Percentiles rank a stretch among this genome's conserved stretches.
Conservation (phyloP, 2,113 vertebrate genomes). For the Clarias batrachus region DNA sequence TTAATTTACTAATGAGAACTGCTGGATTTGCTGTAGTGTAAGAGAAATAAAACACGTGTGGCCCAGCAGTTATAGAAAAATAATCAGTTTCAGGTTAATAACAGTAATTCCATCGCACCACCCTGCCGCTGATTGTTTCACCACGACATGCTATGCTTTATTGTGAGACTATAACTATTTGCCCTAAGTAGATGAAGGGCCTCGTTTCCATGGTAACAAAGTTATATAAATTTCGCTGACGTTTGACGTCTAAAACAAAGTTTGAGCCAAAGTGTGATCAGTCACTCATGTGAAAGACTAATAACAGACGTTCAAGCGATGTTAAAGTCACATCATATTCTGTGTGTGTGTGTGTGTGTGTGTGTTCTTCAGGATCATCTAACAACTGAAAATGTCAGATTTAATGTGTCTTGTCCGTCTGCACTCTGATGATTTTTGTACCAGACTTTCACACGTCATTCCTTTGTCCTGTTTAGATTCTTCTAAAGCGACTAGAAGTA, state of each 20-base stretch:
- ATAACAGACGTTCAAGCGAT: background rate
- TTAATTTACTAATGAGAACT: no score
- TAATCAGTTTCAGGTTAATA: background rate
- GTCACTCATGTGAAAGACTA: background rate
- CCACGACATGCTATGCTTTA: background rate
- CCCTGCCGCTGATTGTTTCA: background rate
- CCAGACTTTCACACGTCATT: background rate
- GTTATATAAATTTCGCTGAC: background rate
- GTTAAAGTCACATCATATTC: background rate
- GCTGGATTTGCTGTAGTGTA: background rate
- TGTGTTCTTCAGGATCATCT: background rate
- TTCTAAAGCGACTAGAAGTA: background rate
- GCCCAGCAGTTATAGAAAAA: background rate
- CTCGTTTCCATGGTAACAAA: background rate
- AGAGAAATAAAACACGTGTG: background rate
- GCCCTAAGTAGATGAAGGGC: background rate
- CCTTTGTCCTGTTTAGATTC: background rate
- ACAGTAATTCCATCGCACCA: background rate
- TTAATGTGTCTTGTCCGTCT: background rate
- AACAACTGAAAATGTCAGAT: background rate
- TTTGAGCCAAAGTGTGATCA: background rate
- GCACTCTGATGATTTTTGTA: background rate
- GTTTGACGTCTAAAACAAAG: background rate
- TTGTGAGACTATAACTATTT: background rate
- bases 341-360: conserved; percentile 1